Conservation (phyloP, 2,797 vertebrate species). For the Anguilla anguilla region DNA sequence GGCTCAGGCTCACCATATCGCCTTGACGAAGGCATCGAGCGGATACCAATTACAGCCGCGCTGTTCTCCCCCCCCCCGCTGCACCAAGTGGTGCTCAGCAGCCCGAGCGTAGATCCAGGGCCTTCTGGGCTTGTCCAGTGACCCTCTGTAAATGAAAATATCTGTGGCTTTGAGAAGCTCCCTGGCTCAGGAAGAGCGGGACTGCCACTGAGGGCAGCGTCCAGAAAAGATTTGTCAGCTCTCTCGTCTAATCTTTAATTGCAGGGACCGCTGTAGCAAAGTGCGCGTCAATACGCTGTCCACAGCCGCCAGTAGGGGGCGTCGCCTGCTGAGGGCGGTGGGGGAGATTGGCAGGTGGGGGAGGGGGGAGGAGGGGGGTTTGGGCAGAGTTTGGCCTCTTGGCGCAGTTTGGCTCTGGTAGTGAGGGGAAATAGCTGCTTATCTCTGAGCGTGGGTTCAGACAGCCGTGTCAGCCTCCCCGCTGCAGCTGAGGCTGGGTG, state of each 20-base stretch:
- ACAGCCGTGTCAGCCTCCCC: conserved; percentile 25
- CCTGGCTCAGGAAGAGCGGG: not conserved
- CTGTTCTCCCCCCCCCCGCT: not conserved
- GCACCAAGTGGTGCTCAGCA: not conserved
- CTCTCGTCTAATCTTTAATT: not conserved
- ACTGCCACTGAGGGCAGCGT: not conserved
- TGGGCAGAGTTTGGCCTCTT: conserved; percentile 43
- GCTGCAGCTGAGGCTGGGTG: conserved; percentile 31
- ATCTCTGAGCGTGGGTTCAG: conserved; percentile 51
- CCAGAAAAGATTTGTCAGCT: not conserved
- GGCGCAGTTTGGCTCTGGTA: conserved; percentile 19
- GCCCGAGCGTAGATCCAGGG: not conserved
- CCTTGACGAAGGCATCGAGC: not conserved
- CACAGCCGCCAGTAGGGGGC: not conserved
- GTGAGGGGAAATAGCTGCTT: conserved; percentile 47
- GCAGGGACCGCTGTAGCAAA: not conserved
- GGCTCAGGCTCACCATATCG: not conserved
- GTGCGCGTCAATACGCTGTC: not conserved
- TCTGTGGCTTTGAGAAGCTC: not conserved
- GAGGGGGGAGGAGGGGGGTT: conserved; percentile 35
- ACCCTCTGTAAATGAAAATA: not conserved
- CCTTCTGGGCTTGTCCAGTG: not conserved
- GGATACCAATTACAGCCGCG: not conserved
- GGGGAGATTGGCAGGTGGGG: conserved; percentile 30
- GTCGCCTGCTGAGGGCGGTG: conserved; percentile 34